Base-by-base conservation (phyloP, 2,888 invertebrate species). In the Luperina testacea region DNA sequence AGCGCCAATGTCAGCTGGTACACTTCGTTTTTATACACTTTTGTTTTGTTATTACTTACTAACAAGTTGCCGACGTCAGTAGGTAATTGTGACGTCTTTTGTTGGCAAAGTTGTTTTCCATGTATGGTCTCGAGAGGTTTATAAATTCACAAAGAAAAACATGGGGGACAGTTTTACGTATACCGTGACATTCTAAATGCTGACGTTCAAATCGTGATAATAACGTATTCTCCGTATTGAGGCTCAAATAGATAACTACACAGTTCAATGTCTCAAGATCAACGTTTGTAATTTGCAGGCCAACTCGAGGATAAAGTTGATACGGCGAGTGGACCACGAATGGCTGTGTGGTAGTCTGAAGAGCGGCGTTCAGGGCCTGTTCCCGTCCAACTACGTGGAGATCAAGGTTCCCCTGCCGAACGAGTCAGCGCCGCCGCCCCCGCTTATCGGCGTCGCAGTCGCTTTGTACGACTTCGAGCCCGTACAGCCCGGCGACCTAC, bases 331-430 rank as follows among this genome's bases (percentile, higher is more conserved):
- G 48, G 98, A 98, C 92, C 97, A 97, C 57, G 98, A 98, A 87
- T 99, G 99, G 99, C 95, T 98, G 85, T 97, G 97, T 92, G 99
- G 99, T 11, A 97, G 97, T 88, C 94, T 98, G 75, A 97, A 97
- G 76, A 95, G 94, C 88, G 98, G 97, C 81, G 97, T 97, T 80
- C 97, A 98, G 92, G 99, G 99, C 63, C 98, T 99, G 87, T 99
- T 99, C 95, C 99, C 99, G 2, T 96, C 97, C 42, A 98, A 97
- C 94, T 99, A 98, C 94, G 97, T 99, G 85, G 97, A 98, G 88
- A 95, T 99, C 69, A 97, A 98, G 92, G 97, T 98, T 86, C 98
- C 98, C 76, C 94, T 98, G 78, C 95, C 97, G 51, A 95, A 95
- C 84, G 95, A 96, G 68, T 78, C 86, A 4, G 45, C 88, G 15